Conservation (phyloP, 2,113 vertebrate species). For the Pangasianodon gigas region DNA sequence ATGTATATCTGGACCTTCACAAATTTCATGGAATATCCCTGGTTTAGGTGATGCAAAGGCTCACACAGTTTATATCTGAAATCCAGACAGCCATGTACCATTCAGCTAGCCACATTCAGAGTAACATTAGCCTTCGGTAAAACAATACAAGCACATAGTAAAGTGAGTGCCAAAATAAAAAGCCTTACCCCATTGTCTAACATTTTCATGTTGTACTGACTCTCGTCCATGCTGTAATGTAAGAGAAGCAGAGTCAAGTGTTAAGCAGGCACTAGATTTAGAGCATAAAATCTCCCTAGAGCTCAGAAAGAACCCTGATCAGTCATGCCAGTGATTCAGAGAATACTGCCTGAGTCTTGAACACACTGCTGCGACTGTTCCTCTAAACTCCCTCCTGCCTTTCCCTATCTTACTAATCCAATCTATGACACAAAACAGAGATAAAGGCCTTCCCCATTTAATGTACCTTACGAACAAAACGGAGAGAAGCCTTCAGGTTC, state of each 20-base stretch:
- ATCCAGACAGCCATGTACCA: not conserved
- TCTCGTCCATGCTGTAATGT: constrained; percentile 71
- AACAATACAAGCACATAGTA: not conserved
- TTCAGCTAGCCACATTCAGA: not conserved
- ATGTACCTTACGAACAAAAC: constrained; percentile 44
- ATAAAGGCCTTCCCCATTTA: not conserved
- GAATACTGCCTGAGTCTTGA: constrained; percentile 20
- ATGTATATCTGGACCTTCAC: not conserved
- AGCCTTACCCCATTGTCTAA: constrained; percentile 73
- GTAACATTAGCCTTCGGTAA: not conserved
- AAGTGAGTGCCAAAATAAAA: not conserved
- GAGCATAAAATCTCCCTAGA: constrained; percentile 35
- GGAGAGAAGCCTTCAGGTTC: constrained; percentile 25
- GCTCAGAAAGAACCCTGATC: constrained; percentile 12
- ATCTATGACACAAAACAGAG: constrained; percentile 5
- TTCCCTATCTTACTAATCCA: constrained; percentile 23
- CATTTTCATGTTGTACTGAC: constrained; percentile 63
- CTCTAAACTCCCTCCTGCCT: constrained; percentile 39
- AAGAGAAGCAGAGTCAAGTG: constrained; percentile 17
- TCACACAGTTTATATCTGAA: not conserved
- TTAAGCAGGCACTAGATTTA: constrained; percentile 9
- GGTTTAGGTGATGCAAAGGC: not conserved
- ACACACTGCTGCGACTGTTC: not conserved
- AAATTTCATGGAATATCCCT: not conserved
- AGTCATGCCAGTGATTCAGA: constrained; percentile 42